Conservation (phyloP, 2,113 vertebrate genomes). For the Labeo rohita region DNA sequence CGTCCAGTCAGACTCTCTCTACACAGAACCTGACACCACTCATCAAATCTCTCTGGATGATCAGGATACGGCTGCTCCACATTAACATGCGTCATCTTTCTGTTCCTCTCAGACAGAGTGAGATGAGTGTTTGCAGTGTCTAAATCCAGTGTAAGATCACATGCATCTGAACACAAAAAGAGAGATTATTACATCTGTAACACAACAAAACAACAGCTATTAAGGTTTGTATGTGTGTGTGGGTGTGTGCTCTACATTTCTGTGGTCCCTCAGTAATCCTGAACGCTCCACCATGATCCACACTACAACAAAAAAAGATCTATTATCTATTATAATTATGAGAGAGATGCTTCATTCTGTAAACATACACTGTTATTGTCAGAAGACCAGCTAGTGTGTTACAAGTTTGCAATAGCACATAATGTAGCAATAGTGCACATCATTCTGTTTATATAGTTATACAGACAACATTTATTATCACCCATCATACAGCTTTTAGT, state of each 20-base stretch:
- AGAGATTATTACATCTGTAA: not conserved
- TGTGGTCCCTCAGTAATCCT: not conserved
- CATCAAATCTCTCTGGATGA: too few relatives aligned
- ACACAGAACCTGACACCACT: too few relatives aligned
- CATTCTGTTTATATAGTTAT: too few relatives aligned
- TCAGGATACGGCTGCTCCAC: not conserved
- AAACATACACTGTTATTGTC: too few relatives aligned
- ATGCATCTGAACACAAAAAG: constrained; percentile 18
- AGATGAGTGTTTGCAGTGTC: not conserved
- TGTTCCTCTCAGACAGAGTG: not conserved
- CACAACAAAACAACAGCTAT: not conserved
- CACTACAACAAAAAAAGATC: not conserved
- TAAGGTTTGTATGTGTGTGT: not conserved
- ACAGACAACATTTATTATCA: not conserved
- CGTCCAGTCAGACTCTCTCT: not conserved
- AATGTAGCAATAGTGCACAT: too few relatives aligned
- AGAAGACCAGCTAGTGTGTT: too few relatives aligned
- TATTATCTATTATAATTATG: not conserved
- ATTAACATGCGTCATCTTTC: not conserved
- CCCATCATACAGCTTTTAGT: too few relatives aligned
- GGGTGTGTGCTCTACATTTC: constrained; percentile 10
- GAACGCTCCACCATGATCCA: not conserved
- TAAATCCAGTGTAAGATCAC: constrained; percentile 23
- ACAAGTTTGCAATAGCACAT: too few relatives aligned
- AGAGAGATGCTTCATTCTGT: too few relatives aligned